phyloP scores from a whole-genome alignment of 2,113 vertebrate genomes.

The Tragulus kanchil region DNA sequence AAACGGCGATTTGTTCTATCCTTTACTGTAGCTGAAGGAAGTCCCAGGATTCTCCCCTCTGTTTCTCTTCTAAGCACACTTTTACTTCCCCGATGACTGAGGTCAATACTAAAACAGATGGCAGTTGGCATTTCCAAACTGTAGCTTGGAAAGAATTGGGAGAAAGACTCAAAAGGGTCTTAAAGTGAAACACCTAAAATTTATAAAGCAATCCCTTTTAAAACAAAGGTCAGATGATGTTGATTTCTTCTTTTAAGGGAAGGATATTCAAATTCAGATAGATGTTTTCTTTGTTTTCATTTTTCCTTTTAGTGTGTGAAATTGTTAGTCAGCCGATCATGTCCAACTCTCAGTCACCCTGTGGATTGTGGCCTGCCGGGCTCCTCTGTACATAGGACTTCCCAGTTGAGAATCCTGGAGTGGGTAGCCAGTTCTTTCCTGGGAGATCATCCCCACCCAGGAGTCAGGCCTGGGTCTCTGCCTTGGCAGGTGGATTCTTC shows the following conservation, averaged over 20 bases:
- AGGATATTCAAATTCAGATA: not conserved
- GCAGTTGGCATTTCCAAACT: slow-evolving; percentile 30
- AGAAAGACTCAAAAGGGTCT: not conserved
- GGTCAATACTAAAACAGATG: slow-evolving; percentile 28
- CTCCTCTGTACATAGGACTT: not conserved
- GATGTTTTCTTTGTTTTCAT: not conserved
- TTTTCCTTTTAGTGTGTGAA: not conserved
- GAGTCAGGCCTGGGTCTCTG: not conserved
- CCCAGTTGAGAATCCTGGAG: not conserved
- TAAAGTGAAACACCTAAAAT: not conserved
- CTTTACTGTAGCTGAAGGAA: not conserved
- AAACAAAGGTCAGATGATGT: not conserved
- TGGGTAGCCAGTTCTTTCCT: not conserved
- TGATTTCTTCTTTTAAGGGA: slow-evolving; percentile 33
- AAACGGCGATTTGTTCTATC: not conserved
- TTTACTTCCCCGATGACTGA: not conserved
- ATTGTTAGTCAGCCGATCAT: not conserved
- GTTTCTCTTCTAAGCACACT: slow-evolving; percentile 5
- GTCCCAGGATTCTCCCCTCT: not conserved
- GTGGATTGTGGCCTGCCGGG: not conserved
- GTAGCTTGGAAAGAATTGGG: not conserved
- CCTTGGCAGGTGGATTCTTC: not conserved
- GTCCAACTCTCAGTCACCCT: not conserved
- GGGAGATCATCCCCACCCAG: not conserved
- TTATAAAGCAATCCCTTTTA: not conserved